These are phyloP conservation scores for Nemurella pictetii DNA, from an alignment of 2,888 invertebrate species.

Conservation along the genomic window DNA sequence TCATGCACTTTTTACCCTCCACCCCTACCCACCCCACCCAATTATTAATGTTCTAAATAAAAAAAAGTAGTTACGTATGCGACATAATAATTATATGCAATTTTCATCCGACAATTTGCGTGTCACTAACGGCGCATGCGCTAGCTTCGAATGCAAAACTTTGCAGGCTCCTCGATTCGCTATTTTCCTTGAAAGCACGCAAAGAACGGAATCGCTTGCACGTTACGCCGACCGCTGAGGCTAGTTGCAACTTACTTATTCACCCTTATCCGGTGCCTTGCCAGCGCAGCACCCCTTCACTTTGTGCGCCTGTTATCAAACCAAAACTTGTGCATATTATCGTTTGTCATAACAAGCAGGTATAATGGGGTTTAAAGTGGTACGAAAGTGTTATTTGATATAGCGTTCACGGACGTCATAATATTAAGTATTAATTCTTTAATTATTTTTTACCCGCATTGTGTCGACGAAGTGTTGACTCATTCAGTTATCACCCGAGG, in stretches of 20 bases:
- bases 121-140: neutral
- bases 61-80: neutral
- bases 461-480: neutral
- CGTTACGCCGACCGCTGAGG: neutral
- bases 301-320: neutral
- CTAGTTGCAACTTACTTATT: neutral
- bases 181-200: neutral
- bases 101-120: neutral
- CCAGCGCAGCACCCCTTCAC: neutral
- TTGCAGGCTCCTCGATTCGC: neutral
- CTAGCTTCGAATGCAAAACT: neutral
- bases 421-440: neutral
- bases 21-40: too few relatives aligned
- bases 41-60: neutral
- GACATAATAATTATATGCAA: slow-evolving; percentile 17
- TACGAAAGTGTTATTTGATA: neutral
- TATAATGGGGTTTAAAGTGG: neutral
- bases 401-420: neutral
- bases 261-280: neutral
- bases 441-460: neutral
- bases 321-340: neutral
- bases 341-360: neutral
- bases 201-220: neutral
- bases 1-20: neutral
- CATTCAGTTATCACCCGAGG: neutral